phyloP scores from a whole-genome alignment of 2,113 vertebrate genomes.

The Ctenodactylus gundi region DNA sequence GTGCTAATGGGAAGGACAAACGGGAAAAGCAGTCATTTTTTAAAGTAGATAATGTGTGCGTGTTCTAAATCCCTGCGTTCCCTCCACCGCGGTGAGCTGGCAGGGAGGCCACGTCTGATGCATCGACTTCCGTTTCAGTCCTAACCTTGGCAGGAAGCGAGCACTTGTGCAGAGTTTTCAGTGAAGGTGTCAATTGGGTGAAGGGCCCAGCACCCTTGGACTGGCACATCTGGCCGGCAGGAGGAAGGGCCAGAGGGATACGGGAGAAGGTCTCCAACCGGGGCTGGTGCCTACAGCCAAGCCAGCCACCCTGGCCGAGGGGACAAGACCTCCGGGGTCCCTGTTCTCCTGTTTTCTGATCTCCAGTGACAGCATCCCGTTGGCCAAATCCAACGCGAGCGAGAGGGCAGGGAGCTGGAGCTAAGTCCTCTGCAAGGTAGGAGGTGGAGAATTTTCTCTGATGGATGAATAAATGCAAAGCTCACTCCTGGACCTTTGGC shows the following conservation, averaged over 20 bases:
- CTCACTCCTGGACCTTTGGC: fast-evolving
- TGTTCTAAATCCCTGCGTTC: not conserved
- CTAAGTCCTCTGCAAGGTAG: not conserved
- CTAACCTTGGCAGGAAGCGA: not conserved
- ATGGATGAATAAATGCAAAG: fast-evolving
- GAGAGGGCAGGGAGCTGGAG: not conserved
- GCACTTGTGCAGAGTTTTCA: not conserved
- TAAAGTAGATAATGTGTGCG: not conserved
- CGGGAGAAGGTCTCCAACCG: not conserved
- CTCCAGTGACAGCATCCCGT: not conserved
- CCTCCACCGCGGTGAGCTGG: not conserved
- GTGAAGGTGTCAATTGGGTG: too few relatives aligned
- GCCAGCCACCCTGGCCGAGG: not conserved
- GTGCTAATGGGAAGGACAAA: not conserved
- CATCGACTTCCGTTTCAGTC: fast-evolving
- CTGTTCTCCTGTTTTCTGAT: not conserved
- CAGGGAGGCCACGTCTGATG: fast-evolving
- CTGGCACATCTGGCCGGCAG: not conserved
- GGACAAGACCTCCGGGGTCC: fast-evolving
- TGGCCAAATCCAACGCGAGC: not conserved
- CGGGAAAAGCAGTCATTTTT: not conserved
- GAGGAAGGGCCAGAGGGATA: not conserved
- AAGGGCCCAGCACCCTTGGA: too few relatives aligned
- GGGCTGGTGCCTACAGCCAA: not conserved
- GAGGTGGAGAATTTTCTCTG: not conserved